Evolutionary conservation across 2,888 invertebrate species (phyloP).

Genomic region (Cheiracanthium punctorium): DNA sequence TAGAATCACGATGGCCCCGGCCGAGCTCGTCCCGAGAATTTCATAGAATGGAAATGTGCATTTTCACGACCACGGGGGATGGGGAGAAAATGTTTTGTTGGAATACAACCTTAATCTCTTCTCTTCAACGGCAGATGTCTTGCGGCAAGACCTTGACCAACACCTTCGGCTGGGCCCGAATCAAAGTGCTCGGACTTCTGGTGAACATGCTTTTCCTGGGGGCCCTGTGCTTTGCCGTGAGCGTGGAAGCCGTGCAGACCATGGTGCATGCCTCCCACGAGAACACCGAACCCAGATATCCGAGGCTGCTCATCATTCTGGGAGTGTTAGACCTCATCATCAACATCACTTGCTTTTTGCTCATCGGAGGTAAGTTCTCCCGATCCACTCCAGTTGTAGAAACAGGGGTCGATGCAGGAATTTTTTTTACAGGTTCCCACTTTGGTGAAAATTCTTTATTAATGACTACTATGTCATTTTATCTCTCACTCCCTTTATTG

Average conservation of each 20-base stretch:
- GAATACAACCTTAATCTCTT: neutral
- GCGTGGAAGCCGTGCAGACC: conserved; percentile 86
- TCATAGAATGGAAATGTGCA: no score
- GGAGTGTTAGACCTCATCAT: conserved; percentile 84
- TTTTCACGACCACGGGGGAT: no score
- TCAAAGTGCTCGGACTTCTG: conserved; percentile 89
- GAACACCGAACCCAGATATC: conserved; percentile 82
- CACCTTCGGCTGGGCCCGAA: conserved; percentile 94
- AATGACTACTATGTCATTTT: no score
- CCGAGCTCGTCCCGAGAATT: no score
- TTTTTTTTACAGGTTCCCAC: no score
- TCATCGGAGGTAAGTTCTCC: conserved; percentile 86
- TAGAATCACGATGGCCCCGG: no score
- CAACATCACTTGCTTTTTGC: conserved; percentile 85
- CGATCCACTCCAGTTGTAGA: no score
- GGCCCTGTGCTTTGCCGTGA: conserved; percentile 87
- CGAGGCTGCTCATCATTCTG: conserved; percentile 84
- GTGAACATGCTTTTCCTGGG: conserved; percentile 82
- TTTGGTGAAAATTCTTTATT: no score
- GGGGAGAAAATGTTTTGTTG: no score
- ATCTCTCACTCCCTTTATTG: no score
- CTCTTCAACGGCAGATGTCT: conserved; percentile 76
- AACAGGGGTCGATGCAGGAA: no score
- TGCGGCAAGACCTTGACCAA: conserved; percentile 84
- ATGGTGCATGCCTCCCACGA: conserved; percentile 73